Base-by-base conservation (phyloP, 2,888 invertebrate species). In the Phengaris alcon region DNA sequence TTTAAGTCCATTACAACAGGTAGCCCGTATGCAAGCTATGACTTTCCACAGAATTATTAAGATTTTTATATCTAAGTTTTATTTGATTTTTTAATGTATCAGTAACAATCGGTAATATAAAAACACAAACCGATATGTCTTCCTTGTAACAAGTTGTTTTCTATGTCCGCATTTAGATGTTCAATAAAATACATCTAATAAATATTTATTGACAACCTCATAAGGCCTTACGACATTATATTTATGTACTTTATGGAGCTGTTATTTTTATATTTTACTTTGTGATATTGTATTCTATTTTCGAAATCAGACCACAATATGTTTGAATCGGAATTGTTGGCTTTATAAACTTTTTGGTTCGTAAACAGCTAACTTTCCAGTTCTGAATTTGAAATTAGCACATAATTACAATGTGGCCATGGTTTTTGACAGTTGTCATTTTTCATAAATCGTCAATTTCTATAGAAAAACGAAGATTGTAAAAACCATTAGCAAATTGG, bases 201-300 rank as follows among this genome's bases (percentile, higher is more conserved):
- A 70, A 70, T 70, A 70, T 70, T 70, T 70, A 70, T 70, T n/a
- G 70, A 70, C 70, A 48, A 70, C 48, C 51, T 70, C 70, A 70
- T 51, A 51, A 70, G 70, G 70, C 48, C 70, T 12, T 64, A 6
- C 48, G 70, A n/a, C 70, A 22, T 12, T 70, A 70, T 70, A 70
- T 70, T 70, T 70, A 48, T 70, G 70, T 70, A 44, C 12, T 70
- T 70, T 70, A 70, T 70, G 10, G 15, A 6, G 15, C 51, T 70
- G 48, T 70, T 70, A 48, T 70, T 70, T 51, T 70, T 70, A 51
- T 70, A 5, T 51, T 70, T n/a, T 64, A 35, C 12, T 64, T 48
- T 70, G 48, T 70, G 48, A 55, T 73, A 55, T 55, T 80, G 80
- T 82, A 12, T 64, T 44, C 64, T 64, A 64, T 64, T 64, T 64